Evolutionary conservation across 2,888 invertebrate species (phyloP), one percentile per base, ranked within the genome.

Genomic region (Drosophila antonietae): DNA sequence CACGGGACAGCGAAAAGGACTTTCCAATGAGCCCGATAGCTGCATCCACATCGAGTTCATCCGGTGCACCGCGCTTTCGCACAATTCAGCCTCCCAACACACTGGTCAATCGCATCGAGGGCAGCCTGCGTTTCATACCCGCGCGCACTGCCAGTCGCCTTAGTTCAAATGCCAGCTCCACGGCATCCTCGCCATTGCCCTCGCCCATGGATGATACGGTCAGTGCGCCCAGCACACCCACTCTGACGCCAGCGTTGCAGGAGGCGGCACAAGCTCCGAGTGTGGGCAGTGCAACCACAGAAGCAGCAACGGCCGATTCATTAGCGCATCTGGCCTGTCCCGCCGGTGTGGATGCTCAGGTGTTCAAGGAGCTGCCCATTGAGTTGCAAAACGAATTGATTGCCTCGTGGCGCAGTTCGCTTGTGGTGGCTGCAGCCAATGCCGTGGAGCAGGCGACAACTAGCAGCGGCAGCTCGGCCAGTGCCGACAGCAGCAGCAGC

Each of bases 341-440:
- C 1, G 94, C 95, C 67, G 95, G 95, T 79, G 95, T 95, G 20
- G 95, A 96, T 92, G 94, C 94, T 62, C 94, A 94, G 81, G 95
- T 96, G 55, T 96, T 96, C 88, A 95, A 94, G 78, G 95, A 96
- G 76, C 93, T 97, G 77, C 96, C 96, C 0, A 92, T 94, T 35
- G 95, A 96, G 57, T 94, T 96, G 91, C 96, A 96, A 91, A 94
- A 95, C 82, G 96, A 96, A 91, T 93, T 96, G 28, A 95, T 95
- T 90, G 93, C 94, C n/a, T 95, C 95, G 88, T 96, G 95, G 95
- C 88, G 91, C 58, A 91, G 81, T 53, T 92, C 91, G 18, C 68
- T 92, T 44, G 90, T 91, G 14, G 90, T 91, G n/a, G 91, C 91
- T 20, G 90, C 88, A 23, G 77, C 81, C 23, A 81, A 69, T 52